Base-by-base conservation (phyloP, 1,140 invertebrate genomes). In the Listronotus bonariensis region DNA sequence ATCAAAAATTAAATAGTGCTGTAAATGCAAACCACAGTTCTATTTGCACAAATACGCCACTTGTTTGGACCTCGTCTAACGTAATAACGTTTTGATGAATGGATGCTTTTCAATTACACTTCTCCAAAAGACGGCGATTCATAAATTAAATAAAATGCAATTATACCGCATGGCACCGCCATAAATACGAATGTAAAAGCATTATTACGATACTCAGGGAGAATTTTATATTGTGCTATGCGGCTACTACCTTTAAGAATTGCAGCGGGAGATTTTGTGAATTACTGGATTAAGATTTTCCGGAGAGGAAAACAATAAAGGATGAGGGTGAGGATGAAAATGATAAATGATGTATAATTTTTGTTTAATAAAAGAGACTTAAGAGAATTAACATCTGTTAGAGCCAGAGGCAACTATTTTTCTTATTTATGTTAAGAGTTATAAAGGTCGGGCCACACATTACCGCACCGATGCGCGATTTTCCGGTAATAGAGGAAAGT, bases 131-230 rank as follows among this genome's bases (percentile, higher is more conserved):
- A 56, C 53, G 40, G 14, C 40, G 51, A 46, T 55, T 45, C 42
- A 63, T 63, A 56, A 56, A 56, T 63, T 63, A 10, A 5, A 32
- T 41, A 63, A 55, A 61, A 61, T 61, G 58, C 58, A 61, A 61
- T 61, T 61, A 61, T 41, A 17, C 12, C 26, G 48, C 48, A 14
- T 38, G 58, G n/a, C 58, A 48, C 48, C 5, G 34, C 34, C 32
- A 52, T 61, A 61, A 61, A 61, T 61, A 52, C 8, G 48, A 20
- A 51, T 34, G 45, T 61, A 61, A 61, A 61, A 20, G 58, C 58
- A 52, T 61, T 61, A 61, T 61, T 61, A 48, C 58, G 58, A 40
- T 46, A 46, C 32, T 38, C 17, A n/a, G 20, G 15, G 10, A 43
- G 48, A 51, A 61, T 61, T 61, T 61, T 61, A 61, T 61, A 61